Conservation (phyloP, 2,797 vertebrate species). For the Alosa sapidissima region DNA sequence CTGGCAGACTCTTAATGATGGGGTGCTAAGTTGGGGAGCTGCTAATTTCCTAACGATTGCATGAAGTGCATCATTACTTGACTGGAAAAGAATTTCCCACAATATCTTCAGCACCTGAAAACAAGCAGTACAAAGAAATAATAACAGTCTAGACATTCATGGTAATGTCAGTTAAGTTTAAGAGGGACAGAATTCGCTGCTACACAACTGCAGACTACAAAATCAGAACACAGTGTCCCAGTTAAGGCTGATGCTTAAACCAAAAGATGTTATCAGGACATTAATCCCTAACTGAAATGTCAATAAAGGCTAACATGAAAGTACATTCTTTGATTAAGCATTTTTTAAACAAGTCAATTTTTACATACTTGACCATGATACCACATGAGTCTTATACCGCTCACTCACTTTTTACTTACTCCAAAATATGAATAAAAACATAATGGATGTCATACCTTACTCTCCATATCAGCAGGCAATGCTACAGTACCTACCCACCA, state of each 20-base stretch:
- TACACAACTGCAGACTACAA: conserved; percentile 51
- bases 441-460: conserved; percentile 55
- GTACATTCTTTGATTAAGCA: conserved; percentile 73
- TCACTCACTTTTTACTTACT: conserved; percentile 58
- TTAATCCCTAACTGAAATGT: conserved; percentile 55
- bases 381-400: neutral
- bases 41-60: neutral
- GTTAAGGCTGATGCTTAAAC: conserved; percentile 72
- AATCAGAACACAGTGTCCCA: conserved; percentile 62
- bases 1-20: neutral
- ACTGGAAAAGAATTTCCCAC: neutral
- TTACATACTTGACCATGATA: neutral
- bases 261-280: conserved; percentile 58
- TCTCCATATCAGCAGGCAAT: conserved; percentile 65
- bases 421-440: conserved; percentile 69
- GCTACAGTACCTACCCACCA: conserved; percentile 76
- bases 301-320: conserved; percentile 72
- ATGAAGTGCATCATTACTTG: neutral
- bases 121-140: conserved; percentile 4
- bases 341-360: conserved; percentile 41
- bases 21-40: neutral
- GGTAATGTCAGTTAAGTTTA: conserved; percentile 17
- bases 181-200: conserved; percentile 29
- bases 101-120: neutral
- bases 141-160: conserved; percentile 52